These are phyloP conservation scores for Harmothoe impar DNA, from an alignment of 2,888 invertebrate species.

Conservation along the genomic window DNA sequence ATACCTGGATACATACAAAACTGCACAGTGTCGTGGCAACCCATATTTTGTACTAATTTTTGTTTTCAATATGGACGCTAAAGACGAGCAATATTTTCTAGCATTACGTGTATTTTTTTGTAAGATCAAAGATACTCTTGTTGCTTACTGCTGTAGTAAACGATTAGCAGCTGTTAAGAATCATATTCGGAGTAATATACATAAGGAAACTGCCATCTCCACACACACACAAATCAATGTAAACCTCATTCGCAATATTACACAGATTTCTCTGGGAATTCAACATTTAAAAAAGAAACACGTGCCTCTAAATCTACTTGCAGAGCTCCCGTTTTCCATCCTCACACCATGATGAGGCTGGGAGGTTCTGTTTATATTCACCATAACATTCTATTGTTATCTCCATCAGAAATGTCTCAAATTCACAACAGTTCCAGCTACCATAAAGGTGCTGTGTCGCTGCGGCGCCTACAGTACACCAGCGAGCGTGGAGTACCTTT, in stretches of 20 bases:
- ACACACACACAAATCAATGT: conserved; percentile 49
- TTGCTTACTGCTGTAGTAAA: conserved; percentile 38
- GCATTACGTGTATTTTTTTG: neutral
- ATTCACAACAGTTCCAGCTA: conserved; percentile 46
- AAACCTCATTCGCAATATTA: conserved; percentile 42
- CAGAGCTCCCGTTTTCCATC: neutral
- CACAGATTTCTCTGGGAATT: conserved; percentile 33
- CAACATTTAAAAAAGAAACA: conserved; percentile 36
- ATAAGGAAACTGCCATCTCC: conserved; percentile 45
- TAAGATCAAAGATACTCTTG: neutral
- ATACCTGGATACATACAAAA: conserved; percentile 48
- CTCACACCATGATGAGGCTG: neutral
- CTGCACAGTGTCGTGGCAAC: conserved; percentile 41
- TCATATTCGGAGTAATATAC: conserved; percentile 50
- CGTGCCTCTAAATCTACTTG: conserved; percentile 46
- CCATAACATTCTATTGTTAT: conserved; percentile 31
- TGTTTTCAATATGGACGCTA: conserved; percentile 36
- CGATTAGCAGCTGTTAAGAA: conserved; percentile 21
- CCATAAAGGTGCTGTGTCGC: neutral
- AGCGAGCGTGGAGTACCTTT: neutral
- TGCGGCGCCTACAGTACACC: conserved; percentile 11
- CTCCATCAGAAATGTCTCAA: neutral
- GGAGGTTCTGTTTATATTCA: conserved; percentile 19
- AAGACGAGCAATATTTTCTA: conserved; percentile 46
- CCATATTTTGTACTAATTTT: neutral